These are phyloP conservation scores for Hirundichthys speculiger DNA, from an alignment of 2,113 vertebrate genomes.

Conservation along the genomic window DNA sequence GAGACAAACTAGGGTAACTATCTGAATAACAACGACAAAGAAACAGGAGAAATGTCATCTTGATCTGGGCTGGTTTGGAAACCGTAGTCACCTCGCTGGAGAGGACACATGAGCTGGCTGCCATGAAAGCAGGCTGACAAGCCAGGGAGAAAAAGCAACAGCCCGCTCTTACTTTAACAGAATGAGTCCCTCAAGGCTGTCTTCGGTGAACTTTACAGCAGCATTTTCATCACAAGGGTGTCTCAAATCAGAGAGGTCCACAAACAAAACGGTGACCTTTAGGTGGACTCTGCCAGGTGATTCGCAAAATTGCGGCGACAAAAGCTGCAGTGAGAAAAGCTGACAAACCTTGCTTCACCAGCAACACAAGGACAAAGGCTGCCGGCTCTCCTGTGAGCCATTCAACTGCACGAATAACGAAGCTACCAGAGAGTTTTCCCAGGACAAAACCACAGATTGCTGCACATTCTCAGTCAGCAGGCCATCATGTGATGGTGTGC, in stretches of 20 bases:
- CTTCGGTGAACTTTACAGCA: conserved; percentile 7
- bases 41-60: too few relatives aligned
- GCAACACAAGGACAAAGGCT: conserved; percentile 56
- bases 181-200: conserved; percentile 10
- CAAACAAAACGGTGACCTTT: conserved; percentile 58
- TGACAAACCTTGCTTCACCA: conserved; percentile 59
- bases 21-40: too few relatives aligned
- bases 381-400: conserved; percentile 31
- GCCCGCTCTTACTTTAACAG: conserved; percentile 23
- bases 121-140: neutral
- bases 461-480: conserved; percentile 57
- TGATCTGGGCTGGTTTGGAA: too few relatives aligned
- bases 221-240: conserved; percentile 25
- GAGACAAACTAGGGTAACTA: neutral
- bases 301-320: conserved; percentile 52
- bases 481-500: conserved; percentile 30
- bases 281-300: conserved; percentile 41
- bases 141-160: neutral
- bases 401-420: conserved; percentile 63
- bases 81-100: too few relatives aligned
- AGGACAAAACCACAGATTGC: conserved; percentile 35
- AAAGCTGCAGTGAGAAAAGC: conserved; percentile 57
- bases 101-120: too few relatives aligned
- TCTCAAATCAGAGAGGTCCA: conserved; percentile 11
- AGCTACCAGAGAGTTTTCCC: conserved; percentile 56